Evolutionary conservation across 2,797 vertebrate species (phyloP).

Genomic region (Urosaurus nigricauda): DNA sequence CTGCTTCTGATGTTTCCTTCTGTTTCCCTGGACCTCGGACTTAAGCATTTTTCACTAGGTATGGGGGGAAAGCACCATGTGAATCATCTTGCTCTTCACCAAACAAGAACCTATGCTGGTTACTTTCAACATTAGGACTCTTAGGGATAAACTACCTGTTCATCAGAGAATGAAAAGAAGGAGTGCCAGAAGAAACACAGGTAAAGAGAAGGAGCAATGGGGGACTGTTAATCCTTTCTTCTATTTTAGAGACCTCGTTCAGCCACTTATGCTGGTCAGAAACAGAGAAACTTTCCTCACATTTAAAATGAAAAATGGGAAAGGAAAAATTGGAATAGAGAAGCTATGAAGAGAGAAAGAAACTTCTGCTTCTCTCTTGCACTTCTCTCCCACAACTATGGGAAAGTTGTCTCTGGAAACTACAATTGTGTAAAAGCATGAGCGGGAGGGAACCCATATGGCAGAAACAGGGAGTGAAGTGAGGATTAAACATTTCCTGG

Average conservation of each 20-base stretch:
- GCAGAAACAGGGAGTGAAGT: not conserved
- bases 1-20: not conserved
- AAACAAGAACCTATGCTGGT: not conserved
- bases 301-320: not conserved
- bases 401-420: not conserved
- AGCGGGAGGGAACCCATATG: too few species aligned
- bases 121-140: not conserved
- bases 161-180: not conserved
- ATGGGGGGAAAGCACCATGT: not conserved
- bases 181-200: not conserved
- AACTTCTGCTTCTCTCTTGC: too few species aligned
- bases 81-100: not conserved
- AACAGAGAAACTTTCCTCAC: not conserved
- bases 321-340: not conserved
- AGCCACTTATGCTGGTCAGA: not conserved
- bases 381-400: not conserved
- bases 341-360: not conserved
- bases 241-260: not conserved
- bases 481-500: not conserved
- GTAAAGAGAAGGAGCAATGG: not conserved
- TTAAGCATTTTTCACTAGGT: not conserved
- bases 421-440: not conserved
- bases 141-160: not conserved
- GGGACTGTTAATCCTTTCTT: not conserved
- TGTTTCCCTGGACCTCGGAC: not conserved